Evolutionary conservation across 1,140 invertebrate species (phyloP).

Genomic region (Drosophila persimilis): DNA sequence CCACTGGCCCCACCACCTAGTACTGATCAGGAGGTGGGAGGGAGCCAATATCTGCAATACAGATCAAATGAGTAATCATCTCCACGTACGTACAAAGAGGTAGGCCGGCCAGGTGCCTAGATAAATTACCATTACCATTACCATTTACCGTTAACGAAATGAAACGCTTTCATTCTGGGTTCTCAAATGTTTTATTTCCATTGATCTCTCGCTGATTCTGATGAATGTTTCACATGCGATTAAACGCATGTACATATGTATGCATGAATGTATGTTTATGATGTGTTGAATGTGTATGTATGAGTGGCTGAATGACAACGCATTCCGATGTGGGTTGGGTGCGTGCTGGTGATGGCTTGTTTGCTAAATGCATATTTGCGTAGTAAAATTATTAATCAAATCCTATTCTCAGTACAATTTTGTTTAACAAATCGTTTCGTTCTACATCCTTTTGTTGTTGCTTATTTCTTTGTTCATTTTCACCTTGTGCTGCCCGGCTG

Average conservation of each 20-base stretch:
- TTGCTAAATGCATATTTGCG: conserved; percentile 64
- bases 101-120: too few species aligned
- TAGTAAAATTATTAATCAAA: conserved; percentile 60
- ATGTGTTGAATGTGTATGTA: background rate
- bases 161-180: too few species aligned
- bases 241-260: conserved; percentile 3
- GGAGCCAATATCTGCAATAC: too few species aligned
- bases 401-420: conserved; percentile 74
- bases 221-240: too few species aligned
- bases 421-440: conserved; percentile 44
- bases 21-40: conserved; percentile 18
- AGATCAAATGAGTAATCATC: too few species aligned
- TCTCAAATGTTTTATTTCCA: too few species aligned
- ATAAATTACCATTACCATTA: too few species aligned
- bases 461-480: background rate
- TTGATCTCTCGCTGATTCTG: too few species aligned
- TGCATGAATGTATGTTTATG: conserved; percentile 29
- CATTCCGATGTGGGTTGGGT: conserved; percentile 4
- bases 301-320: conserved; percentile 4
- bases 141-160: background rate
- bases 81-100: too few species aligned
- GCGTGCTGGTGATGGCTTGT: conserved; percentile 9
- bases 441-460: conserved; percentile 5
- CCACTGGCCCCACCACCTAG: background rate
- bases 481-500: background rate